Conservation (phyloP, 2,113 vertebrate genomes). For the Hippocampus barbouri region DNA sequence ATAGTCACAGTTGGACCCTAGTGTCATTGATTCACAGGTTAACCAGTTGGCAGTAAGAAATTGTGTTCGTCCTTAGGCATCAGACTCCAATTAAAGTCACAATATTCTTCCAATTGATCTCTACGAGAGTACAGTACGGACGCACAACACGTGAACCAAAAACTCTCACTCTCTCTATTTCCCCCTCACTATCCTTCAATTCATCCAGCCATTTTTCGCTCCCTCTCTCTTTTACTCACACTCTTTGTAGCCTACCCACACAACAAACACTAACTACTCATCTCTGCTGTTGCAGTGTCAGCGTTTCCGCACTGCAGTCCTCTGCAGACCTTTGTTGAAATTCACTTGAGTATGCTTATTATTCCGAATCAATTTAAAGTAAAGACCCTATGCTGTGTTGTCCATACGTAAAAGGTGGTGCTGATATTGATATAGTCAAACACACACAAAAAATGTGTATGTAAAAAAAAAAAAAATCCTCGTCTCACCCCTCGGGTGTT, state of each 20-base stretch:
- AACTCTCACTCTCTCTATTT: background rate
- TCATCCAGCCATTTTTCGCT: constrained; percentile 3
- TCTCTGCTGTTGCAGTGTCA: constrained; percentile 47
- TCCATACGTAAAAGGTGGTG: background rate
- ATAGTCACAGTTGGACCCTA: too few relatives aligned
- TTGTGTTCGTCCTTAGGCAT: background rate
- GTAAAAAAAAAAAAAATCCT: too few relatives aligned
- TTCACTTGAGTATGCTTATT: constrained; percentile 34
- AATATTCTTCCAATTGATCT: background rate
- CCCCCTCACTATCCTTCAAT: constrained; percentile 9
- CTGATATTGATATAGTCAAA: background rate
- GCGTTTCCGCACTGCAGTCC: constrained; percentile 55
- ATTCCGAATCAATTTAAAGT: constrained; percentile 2
- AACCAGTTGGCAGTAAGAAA: background rate
- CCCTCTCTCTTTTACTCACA: background rate
- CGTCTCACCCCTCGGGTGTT: too few relatives aligned
- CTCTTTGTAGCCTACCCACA: background rate
- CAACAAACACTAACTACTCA: constrained; percentile 7
- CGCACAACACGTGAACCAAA: background rate
- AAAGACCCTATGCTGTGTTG: too few relatives aligned
- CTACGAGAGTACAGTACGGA: background rate
- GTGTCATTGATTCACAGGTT: background rate
- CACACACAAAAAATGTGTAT: background rate
- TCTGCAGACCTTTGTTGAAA: constrained; percentile 46
- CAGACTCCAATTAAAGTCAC: background rate